A percentile compares a stretch with the other conserved stretches of the same genome.
Evolutionary conservation across 1,140 invertebrate species (phyloP).

Genomic region (Dendroctonus ponderosae): DNA sequence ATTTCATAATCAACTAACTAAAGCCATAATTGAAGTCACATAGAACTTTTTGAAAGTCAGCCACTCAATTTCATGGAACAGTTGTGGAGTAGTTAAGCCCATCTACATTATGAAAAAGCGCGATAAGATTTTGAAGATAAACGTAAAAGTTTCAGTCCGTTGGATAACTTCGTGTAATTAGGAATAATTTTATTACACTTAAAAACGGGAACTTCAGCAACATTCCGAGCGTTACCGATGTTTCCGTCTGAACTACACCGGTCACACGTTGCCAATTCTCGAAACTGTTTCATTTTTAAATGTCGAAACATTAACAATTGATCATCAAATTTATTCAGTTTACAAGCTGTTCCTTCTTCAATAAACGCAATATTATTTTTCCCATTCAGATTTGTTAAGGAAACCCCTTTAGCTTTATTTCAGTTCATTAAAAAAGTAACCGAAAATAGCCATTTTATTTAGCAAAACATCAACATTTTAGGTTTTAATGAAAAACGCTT

Average conservation of each 20-base stretch:
- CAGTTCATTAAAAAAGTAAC: too few relatives aligned
- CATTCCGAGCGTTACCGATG: slow-evolving; percentile 20
- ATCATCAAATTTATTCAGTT: too few relatives aligned
- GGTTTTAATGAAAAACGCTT: too few relatives aligned
- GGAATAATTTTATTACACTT: slow-evolving; percentile 29
- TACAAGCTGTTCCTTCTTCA: too few relatives aligned
- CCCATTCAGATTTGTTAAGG: too few relatives aligned
- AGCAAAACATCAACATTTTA: too few relatives aligned
- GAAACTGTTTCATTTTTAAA: not conserved
- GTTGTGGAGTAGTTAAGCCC: slow-evolving; percentile 13
- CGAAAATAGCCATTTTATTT: too few relatives aligned
- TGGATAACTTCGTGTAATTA: slow-evolving; percentile 16
- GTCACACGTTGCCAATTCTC: slow-evolving; percentile 21
- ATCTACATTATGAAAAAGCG: slow-evolving; percentile 16
- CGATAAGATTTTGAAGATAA: slow-evolving; percentile 25
- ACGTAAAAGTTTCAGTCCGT: slow-evolving; percentile 21
- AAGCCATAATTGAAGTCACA: too few relatives aligned
- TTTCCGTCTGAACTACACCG: slow-evolving; percentile 18
- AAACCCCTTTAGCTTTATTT: too few relatives aligned
- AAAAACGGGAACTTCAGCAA: slow-evolving; percentile 19
- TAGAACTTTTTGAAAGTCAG: too few relatives aligned
- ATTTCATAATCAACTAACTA: too few relatives aligned
- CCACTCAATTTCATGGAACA: slow-evolving; percentile 6
- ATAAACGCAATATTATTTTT: too few relatives aligned
- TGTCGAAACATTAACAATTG: not conserved